A percentile compares a stretch with the other conserved stretches of the same genome.
Conservation (phyloP, 2,797 vertebrate species). For the Triplophysa bombifrons region DNA sequence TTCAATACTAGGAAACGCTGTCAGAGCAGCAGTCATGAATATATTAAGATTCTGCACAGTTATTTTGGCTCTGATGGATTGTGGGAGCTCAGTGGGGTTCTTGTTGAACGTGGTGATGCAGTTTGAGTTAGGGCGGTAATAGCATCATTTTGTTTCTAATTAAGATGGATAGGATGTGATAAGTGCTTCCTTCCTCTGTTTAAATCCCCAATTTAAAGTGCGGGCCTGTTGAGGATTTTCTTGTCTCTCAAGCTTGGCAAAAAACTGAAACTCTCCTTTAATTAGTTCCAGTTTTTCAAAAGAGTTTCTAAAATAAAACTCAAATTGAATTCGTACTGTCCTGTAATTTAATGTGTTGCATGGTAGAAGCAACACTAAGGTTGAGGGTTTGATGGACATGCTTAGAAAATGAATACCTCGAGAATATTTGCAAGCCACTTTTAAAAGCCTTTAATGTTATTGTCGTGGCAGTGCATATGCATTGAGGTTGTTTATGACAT, state of each 20-base stretch:
- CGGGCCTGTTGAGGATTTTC: not conserved
- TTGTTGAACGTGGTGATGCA: constrained; percentile 60
- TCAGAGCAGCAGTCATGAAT: constrained; percentile 64
- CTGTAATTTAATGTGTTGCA: not conserved
- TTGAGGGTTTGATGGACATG: not conserved
- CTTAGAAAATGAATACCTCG: not conserved
- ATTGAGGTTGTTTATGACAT: not conserved
- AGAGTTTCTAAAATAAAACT: not conserved
- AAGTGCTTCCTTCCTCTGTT: constrained; percentile 30
- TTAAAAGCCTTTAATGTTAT: not conserved
- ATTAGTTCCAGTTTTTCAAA: too few relatives aligned
- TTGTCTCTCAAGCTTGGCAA: constrained; percentile 8
- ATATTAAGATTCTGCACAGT: constrained; percentile 69
- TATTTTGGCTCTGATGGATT: constrained; percentile 69
- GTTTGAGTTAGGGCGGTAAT: constrained; percentile 47
- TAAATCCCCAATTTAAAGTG: constrained; percentile 4
- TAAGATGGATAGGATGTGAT: constrained; percentile 54
- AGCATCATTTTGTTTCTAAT: constrained; percentile 61
- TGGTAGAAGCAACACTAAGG: not conserved
- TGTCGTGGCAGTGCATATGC: not conserved
- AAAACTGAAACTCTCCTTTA: not conserved
- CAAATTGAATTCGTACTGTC: too few relatives aligned
- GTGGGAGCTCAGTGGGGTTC: constrained; percentile 58
- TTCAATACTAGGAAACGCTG: constrained; percentile 60
- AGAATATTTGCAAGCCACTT: not conserved